Percentiles rank a stretch among this genome's conserved stretches.
Conservation (phyloP, 1,140 invertebrate genomes). For the Zaprionus lachaisei region DNA sequence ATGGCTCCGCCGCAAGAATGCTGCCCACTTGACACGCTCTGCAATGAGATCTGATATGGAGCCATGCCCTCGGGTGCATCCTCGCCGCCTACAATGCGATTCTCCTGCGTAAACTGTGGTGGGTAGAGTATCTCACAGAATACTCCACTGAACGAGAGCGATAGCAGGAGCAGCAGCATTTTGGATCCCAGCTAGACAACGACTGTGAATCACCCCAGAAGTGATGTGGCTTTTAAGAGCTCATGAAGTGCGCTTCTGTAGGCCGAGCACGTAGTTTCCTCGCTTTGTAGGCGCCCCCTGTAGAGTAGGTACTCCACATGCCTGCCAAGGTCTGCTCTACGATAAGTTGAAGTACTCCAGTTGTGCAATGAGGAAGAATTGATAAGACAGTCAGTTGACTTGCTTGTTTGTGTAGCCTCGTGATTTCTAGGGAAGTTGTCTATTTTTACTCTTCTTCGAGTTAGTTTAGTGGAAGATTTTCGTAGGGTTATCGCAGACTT, state of each 20-base stretch:
- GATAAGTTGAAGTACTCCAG: conserved; percentile 26
- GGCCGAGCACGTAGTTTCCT: neutral
- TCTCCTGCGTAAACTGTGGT: conserved; percentile 59
- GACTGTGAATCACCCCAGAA: neutral
- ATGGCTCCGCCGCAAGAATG: conserved; percentile 86
- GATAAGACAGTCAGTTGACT: conserved; percentile 2
- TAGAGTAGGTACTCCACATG: neutral
- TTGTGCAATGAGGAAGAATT: conserved; percentile 22
- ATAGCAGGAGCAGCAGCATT: conserved; percentile 27
- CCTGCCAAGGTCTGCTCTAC: neutral
- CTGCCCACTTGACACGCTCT: conserved; percentile 47
- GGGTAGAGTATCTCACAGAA: conserved; percentile 57
- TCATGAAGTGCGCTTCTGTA: neutral
- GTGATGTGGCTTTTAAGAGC: neutral
- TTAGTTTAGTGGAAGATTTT: neutral
- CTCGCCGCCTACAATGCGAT: conserved; percentile 84
- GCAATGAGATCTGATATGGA: conserved; percentile 85
- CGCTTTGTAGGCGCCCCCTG: neutral
- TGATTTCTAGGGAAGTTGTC: conserved; percentile 13
- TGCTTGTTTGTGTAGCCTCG: neutral
- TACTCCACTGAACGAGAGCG: neutral
- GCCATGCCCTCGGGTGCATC: conserved; percentile 83
- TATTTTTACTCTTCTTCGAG: neutral
- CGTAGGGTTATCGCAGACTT: neutral
- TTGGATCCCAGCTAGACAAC: neutral